Conservation (phyloP, 2,888 invertebrate species). For the Macropis europaea region DNA sequence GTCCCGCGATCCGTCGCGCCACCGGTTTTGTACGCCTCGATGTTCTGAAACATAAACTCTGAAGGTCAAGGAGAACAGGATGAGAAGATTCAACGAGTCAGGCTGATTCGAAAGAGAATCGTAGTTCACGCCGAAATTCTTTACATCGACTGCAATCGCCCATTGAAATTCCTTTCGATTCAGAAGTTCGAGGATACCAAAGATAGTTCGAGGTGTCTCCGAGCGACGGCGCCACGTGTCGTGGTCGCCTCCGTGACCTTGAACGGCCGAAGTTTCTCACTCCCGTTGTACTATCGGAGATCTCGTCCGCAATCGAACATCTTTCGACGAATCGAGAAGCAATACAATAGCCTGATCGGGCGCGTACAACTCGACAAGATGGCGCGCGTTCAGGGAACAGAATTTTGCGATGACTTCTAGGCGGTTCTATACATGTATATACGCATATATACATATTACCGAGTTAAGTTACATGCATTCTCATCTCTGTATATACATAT, state of each 20-base stretch:
- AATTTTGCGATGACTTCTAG: conserved; percentile 35
- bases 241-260: too few species aligned
- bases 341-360: conserved; percentile 38
- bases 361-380: conserved; percentile 36
- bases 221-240: too few species aligned
- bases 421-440: conserved; percentile 48
- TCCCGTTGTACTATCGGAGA: too few species aligned
- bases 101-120: too few species aligned
- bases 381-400: conserved; percentile 36
- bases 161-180: too few species aligned
- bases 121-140: too few species aligned
- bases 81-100: too few species aligned
- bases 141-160: too few species aligned
- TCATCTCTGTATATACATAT: conserved; percentile 45
- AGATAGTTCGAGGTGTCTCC: too few species aligned
- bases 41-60: conserved; percentile 28
- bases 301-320: not conserved
- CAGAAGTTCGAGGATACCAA: too few species aligned
- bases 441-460: conserved; percentile 40
- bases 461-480: conserved; percentile 43
- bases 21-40: conserved; percentile 40
- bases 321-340: conserved; percentile 36
- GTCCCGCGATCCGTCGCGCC: conserved; percentile 39
- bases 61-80: too few species aligned
- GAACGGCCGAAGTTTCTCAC: too few species aligned